Percentiles rank a stretch among this genome's conserved stretches.
Evolutionary conservation across 2,888 invertebrate genomes (phyloP).

Genomic region (Platycheirus rosarum): DNA sequence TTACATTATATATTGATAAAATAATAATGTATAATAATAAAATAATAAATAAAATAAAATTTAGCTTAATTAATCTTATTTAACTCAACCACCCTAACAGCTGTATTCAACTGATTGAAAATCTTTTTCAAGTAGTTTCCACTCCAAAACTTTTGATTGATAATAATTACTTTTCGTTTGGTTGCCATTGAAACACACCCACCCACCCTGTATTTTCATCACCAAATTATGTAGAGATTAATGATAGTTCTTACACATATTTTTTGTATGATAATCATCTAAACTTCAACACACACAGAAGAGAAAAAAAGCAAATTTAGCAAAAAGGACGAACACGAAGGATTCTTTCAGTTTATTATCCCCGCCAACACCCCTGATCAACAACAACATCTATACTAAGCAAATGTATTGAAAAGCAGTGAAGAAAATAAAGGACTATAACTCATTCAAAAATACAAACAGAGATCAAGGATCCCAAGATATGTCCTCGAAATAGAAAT

Average conservation of each 20-base stretch:
- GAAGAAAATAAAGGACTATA: slow-evolving; percentile 2
- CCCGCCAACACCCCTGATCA: neutral
- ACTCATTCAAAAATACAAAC: slow-evolving; percentile 45
- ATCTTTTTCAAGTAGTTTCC: neutral
- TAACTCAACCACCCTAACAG: neutral
- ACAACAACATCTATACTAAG: neutral
- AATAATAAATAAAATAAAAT: too few species aligned
- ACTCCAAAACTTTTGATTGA: neutral
- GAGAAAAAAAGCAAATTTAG: neutral
- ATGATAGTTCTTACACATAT: slow-evolving; percentile 52
- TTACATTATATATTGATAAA: too few species aligned
- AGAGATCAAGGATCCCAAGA: slow-evolving; percentile 54
- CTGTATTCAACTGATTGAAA: neutral
- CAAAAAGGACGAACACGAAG: neutral
- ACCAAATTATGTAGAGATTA: slow-evolving; percentile 58
- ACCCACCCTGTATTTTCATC: neutral
- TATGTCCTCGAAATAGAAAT: slow-evolving; percentile 32
- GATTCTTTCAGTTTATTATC: neutral
- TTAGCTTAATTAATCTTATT: too few species aligned
- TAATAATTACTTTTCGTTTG: too few species aligned
- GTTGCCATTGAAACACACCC: neutral
- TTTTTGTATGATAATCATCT: slow-evolving; percentile 26
- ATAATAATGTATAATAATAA: too few species aligned
- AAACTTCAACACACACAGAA: neutral
- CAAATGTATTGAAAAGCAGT: too few species aligned